Conservation (phyloP, 37 sponge, comb jelly and placozoan species). For the Beroe forskalii region DNA sequence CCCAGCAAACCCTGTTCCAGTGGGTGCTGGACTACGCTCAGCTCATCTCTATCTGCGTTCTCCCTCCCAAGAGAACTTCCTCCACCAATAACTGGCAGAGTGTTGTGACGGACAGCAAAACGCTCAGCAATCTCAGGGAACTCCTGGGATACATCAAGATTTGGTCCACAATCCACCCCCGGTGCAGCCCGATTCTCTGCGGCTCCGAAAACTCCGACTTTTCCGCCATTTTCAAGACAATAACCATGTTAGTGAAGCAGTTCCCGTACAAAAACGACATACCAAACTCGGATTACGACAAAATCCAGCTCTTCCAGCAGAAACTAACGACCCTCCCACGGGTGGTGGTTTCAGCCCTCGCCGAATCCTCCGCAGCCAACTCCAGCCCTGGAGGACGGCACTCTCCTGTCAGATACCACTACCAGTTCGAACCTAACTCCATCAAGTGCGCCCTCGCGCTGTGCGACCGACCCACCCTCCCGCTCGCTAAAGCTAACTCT, state of each 20-base stretch:
- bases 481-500: conserved; percentile 37
- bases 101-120: conserved; percentile 61
- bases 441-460: conserved; percentile 51
- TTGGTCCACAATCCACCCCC: conserved; percentile 11
- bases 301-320: conserved; percentile 50
- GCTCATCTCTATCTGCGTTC: conserved; percentile 44
- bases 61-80: neutral
- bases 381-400: neutral
- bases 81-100: conserved; percentile 18
- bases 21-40: conserved; percentile 65
- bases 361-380: neutral
- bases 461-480: conserved; percentile 13
- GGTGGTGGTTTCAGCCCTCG: neutral
- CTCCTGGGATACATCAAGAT: conserved; percentile 54
- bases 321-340: conserved; percentile 23
- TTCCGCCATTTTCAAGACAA: neutral
- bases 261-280: conserved; percentile 44
- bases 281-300: conserved; percentile 41
- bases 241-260: conserved; percentile 34
- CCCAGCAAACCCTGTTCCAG: conserved; percentile 42
- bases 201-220: conserved; percentile 38
- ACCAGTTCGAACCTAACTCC: conserved; percentile 64
- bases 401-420: neutral
- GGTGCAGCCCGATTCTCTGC: conserved; percentile 3
- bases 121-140: conserved; percentile 32